Percentiles rank a stretch among this genome's conserved stretches.
These are phyloP conservation scores for Anomalospiza imberbis DNA, from an alignment of 2,797 vertebrate species.

Conservation along the genomic window DNA sequence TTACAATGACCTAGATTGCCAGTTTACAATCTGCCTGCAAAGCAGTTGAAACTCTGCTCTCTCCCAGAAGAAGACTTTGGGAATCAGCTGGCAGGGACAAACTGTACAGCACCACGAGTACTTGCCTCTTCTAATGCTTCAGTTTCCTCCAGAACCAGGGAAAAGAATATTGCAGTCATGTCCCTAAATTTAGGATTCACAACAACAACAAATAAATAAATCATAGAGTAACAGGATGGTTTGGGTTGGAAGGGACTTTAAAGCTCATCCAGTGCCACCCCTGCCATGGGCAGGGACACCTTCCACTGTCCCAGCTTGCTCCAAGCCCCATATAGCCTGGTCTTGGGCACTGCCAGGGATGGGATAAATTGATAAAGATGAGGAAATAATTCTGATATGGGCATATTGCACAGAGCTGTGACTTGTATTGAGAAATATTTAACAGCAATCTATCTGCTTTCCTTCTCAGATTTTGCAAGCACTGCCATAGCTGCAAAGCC, in stretches of 20 bases:
- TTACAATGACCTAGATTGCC: constrained; percentile 23
- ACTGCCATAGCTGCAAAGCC: not conserved
- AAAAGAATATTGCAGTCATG: not conserved
- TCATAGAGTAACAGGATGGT: not conserved
- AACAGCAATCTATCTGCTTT: not conserved
- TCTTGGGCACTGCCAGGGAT: rapidly evolving
- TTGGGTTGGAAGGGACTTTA: not conserved
- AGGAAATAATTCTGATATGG: not conserved
- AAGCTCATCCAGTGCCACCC: not conserved
- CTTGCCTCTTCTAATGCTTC: not conserved
- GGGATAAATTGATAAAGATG: not conserved
- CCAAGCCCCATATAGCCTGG: rapidly evolving
- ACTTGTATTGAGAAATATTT: not conserved
- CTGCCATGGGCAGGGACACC: not conserved
- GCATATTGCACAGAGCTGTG: not conserved
- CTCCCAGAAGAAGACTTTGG: not conserved
- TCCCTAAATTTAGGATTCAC: not conserved
- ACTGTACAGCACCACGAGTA: not conserved
- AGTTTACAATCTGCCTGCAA: constrained; percentile 35
- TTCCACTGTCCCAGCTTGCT: rapidly evolving
- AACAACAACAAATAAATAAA: not conserved
- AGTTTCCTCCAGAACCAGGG: not conserved
- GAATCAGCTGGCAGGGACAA: constrained; percentile 28
- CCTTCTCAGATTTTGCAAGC: not conserved
- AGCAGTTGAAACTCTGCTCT: not conserved